Evolutionary conservation across 2,113 vertebrate species (phyloP).

Genomic region (Rhegmatorhina hoffmannsi): DNA sequence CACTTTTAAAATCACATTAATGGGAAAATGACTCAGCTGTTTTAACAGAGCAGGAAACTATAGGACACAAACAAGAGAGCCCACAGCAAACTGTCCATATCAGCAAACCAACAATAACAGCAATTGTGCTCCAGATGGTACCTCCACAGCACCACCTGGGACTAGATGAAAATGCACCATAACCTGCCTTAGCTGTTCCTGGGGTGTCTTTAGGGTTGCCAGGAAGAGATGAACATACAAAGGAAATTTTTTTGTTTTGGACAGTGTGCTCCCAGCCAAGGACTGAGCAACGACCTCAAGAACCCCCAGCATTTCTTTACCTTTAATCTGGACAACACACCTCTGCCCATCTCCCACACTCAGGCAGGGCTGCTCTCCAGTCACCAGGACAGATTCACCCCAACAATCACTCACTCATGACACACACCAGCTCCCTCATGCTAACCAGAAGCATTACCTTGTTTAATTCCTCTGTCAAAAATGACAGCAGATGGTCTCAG

Average conservation of each 20-base stretch:
- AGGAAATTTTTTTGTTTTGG: neutral
- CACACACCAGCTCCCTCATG: neutral
- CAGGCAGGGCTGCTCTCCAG: neutral
- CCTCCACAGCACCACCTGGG: neutral
- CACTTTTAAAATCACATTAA: neutral
- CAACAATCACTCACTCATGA: rapidly evolving
- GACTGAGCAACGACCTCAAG: neutral
- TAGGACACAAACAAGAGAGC: neutral
- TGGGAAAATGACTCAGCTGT: neutral
- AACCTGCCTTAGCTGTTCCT: neutral
- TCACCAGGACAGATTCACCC: neutral
- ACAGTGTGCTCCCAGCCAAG: neutral
- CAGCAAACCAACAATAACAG: neutral
- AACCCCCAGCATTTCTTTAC: neutral
- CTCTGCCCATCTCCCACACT: neutral
- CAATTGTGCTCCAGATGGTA: neutral
- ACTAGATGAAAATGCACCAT: neutral
- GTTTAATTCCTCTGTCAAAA: neutral
- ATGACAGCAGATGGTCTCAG: conserved; percentile 31
- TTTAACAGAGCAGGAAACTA: neutral
- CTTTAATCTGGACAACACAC: neutral
- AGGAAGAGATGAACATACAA: neutral
- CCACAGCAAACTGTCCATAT: neutral
- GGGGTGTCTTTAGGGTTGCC: neutral
- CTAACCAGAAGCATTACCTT: neutral